A percentile compares a stretch with the other conserved stretches of the same genome.
Evolutionary conservation across 2,113 vertebrate genomes (phyloP).

Genomic region (Pica pica): DNA sequence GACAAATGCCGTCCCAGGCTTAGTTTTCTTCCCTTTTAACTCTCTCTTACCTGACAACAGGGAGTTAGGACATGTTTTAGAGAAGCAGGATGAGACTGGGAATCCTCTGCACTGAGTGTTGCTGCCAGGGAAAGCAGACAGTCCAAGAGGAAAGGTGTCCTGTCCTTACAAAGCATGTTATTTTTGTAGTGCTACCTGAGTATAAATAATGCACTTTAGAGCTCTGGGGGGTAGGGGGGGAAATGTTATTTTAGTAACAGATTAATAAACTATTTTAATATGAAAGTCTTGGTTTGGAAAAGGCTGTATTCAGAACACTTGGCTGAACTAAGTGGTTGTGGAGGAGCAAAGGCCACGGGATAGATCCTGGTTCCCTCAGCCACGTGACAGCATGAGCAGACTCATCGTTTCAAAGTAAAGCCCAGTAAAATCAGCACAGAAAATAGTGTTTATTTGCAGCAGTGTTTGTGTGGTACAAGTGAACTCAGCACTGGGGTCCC

Average conservation of each 20-base stretch:
- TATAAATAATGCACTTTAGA: conserved; percentile 67
- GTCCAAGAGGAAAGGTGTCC: neutral
- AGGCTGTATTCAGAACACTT: neutral
- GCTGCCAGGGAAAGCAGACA: neutral
- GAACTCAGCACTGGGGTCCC: neutral
- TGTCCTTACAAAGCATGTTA: neutral
- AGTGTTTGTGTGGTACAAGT: neutral
- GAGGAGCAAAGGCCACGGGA: neutral
- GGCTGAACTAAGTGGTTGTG: neutral
- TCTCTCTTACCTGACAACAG: neutral
- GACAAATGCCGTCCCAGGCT: neutral
- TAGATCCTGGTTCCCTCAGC: neutral
- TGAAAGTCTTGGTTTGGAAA: neutral
- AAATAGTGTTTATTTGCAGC: conserved; percentile 7
- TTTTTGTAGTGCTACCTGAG: neutral
- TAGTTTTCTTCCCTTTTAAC: neutral
- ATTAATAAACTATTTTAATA: conserved; percentile 78
- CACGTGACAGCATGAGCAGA: neutral
- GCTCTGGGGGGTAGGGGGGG: neutral
- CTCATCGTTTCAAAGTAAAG: neutral
- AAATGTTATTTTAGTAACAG: conserved; percentile 62
- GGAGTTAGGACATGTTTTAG: neutral
- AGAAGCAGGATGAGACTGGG: neutral
- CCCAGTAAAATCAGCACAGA: neutral
- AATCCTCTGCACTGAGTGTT: neutral